Evolutionary conservation across 2,113 vertebrate species (phyloP), one percentile per base, ranked within the genome.

Genomic region (Naja naja): DNA sequence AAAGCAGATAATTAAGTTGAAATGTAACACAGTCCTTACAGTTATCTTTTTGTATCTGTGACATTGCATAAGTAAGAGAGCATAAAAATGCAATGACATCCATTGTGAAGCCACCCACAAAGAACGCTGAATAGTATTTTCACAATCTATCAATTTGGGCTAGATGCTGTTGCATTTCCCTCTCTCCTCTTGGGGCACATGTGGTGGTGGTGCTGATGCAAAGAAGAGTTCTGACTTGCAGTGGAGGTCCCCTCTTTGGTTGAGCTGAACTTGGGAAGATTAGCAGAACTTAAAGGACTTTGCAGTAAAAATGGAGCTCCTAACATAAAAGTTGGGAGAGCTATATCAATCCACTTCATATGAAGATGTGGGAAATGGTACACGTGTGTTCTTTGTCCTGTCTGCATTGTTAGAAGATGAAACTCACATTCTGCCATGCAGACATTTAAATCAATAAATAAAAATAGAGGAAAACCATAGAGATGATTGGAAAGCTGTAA

Each of bases 41-140:
- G 94, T 30, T 58, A 89, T 81, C 27, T 92, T 93, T n/a, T 60
- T 92, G 52, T 93, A 56, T 87, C 74, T 91, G 55, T 96, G 53
- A 34, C 94, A 91, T 12, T 39, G 14, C 94, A 12, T 25, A 93
- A 55, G 30, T 69, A 60, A 64, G 86, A 91, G 60, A 69, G 85
- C 58, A 93, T 91, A 91, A 93, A n/a, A 16, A 34, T 49, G 34
- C 87, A 93, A 64, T 39, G 6, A 0, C 16, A 74, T 11, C 93
- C 30, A 22, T 94, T 6, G 52, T 87, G 18, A 20, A 92, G 87
- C 93, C 39, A 14, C 85, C 90, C 93, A 69, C 89, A 94, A 89
- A 87, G 85, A 92, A 16, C 91, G 3, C 18, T 91, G 1, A 2
- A 89, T 0, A 0, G 81, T 81, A 39, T 0, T 0, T 94, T 93